Conservation (phyloP, 2,888 invertebrate species). For the Temnothorax unifasciatus region DNA sequence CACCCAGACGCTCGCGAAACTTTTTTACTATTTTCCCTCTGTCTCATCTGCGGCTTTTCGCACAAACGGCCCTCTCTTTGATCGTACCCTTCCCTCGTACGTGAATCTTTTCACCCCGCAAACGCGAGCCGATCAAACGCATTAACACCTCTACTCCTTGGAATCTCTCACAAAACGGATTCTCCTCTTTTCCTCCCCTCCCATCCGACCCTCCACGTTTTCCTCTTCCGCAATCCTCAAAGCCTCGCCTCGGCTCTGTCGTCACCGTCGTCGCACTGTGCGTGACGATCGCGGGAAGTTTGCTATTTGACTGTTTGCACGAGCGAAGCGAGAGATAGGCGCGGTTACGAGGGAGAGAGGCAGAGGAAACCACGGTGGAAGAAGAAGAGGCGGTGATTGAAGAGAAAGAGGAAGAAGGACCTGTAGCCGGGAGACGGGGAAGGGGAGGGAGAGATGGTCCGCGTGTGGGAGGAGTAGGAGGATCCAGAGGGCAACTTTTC, state of each 20-base stretch:
- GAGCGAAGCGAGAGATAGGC: conserved; percentile 69
- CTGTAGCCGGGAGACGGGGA: conserved; percentile 59
- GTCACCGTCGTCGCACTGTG: conserved; percentile 54
- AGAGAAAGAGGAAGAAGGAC: conserved; percentile 59
- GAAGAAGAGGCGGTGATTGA: conserved; percentile 57
- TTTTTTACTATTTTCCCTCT: conserved; percentile 6
- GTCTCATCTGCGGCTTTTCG: background rate
- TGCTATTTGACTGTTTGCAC: conserved; percentile 76
- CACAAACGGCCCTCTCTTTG: background rate
- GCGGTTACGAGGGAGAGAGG: conserved; percentile 64
- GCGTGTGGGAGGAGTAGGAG: conserved; percentile 74
- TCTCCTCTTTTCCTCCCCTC: conserved; percentile 14
- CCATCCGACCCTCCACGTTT: conserved; percentile 28
- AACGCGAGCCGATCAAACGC: conserved; percentile 27
- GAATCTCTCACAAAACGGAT: conserved; percentile 20
- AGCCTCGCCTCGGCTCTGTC: conserved; percentile 45
- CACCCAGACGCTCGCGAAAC: conserved; percentile 16
- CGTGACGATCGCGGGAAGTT: conserved; percentile 75
- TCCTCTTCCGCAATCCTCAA: conserved; percentile 49
- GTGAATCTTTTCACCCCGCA: conserved; percentile 29
- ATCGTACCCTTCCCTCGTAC: background rate
- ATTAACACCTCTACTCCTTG: conserved; percentile 17
- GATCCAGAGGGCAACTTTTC: conserved; percentile 81
- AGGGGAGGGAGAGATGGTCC: conserved; percentile 65
- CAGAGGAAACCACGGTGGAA: conserved; percentile 51